These are phyloP conservation scores for Diphyllodes magnificus DNA, from an alignment of 2,113 vertebrate genomes.

Conservation along the genomic window DNA sequence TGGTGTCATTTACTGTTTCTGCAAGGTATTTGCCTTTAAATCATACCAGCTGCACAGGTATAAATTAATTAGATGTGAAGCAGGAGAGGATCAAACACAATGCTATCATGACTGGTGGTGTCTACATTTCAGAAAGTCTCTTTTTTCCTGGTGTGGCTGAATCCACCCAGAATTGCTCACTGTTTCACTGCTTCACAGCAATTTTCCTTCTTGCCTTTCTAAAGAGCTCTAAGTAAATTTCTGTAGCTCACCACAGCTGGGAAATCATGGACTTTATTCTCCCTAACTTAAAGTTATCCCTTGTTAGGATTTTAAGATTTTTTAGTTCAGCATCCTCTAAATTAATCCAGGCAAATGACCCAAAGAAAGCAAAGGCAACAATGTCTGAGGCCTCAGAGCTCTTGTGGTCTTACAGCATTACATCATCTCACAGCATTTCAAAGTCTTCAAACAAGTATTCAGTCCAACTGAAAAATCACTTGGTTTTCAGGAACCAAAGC, in stretches of 20 bases:
- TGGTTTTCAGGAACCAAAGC: neutral
- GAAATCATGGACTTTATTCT: neutral
- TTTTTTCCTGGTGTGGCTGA: neutral
- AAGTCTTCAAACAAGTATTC: constrained; percentile 12
- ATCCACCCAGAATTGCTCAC: neutral
- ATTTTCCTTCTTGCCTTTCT: neutral
- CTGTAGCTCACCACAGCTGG: neutral
- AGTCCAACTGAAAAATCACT: neutral
- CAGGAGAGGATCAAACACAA: neutral
- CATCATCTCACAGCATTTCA: neutral
- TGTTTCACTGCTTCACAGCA: neutral
- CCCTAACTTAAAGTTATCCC: neutral
- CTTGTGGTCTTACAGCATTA: neutral
- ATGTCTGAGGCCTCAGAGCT: neutral
- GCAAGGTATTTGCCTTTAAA: constrained; percentile 16
- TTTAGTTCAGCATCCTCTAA: neutral
- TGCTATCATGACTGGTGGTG: neutral
- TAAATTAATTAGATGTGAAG: neutral
- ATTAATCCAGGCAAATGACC: neutral
- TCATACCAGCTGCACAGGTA: neutral
- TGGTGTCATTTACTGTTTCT: neutral
- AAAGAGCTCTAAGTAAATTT: neutral
- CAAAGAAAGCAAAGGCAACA: neutral
- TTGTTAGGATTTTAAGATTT: neutral
- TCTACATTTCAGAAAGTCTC: neutral